Conservation (phyloP, 2,888 invertebrate species). For the Zaprionus obscuricornis region DNA sequence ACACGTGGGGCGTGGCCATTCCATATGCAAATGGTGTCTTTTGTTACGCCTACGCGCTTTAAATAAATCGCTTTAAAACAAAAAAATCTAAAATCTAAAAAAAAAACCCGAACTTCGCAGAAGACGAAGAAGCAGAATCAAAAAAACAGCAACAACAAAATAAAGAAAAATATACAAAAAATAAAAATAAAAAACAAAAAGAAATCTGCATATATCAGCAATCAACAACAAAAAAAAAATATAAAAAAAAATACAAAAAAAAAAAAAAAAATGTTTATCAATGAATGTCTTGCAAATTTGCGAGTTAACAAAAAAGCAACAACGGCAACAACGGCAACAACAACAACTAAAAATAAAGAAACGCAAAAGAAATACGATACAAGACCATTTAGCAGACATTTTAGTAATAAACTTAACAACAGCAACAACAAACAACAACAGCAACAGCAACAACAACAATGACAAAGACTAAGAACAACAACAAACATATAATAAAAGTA, state of each 20-base stretch:
- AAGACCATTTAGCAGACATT: constrained; percentile 10
- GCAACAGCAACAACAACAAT: background rate
- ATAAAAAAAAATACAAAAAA: too few relatives aligned
- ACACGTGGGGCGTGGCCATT: constrained; percentile 11
- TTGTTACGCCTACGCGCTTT: constrained; percentile 68
- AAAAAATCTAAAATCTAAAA: too few relatives aligned
- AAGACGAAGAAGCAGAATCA: too few relatives aligned
- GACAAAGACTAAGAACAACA: constrained; percentile 1
- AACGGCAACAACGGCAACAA: too few relatives aligned
- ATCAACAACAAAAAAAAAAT: too few relatives aligned
- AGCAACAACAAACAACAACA: background rate
- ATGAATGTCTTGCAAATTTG: constrained; percentile 34
- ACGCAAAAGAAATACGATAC: constrained; percentile 28
- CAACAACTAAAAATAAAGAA: constrained; percentile 12
- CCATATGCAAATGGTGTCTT: constrained; percentile 68
- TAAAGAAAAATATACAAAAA: too few relatives aligned
- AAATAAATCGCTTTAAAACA: constrained; percentile 23
- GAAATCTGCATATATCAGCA: constrained; percentile 57
- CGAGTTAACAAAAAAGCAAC: background rate
- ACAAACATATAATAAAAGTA: constrained; percentile 2
- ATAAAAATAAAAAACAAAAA: constrained; percentile 4
- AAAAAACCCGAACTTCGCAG: too few relatives aligned
- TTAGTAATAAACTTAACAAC: too few relatives aligned
- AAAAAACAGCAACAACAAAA: constrained; percentile 11
- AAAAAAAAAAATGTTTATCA: constrained; percentile 34